Base-by-base conservation (phyloP, 2,888 invertebrate species). In the Sturmia bella region DNA sequence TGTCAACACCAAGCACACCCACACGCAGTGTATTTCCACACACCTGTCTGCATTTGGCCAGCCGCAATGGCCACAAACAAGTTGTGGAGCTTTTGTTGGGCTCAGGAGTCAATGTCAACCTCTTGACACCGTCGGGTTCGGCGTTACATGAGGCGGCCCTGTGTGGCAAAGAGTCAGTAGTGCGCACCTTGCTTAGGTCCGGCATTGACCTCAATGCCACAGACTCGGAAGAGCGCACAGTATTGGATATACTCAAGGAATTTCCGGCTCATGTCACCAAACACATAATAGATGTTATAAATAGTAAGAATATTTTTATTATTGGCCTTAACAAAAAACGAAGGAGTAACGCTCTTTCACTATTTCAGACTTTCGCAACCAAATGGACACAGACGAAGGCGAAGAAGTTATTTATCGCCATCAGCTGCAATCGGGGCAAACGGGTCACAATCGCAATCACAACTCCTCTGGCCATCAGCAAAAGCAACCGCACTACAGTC, bases 21-120 rank as follows among this genome's bases (percentile, higher is more conserved):
- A 86, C 85, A n/a, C 85, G 88, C 3, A 84, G 85, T 45, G 85
- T 88, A 15, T 88, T 88, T 70, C 86, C 89, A 93, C 95, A 79
- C 95, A 96, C 88, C 96, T 98, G 11, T 96, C 98, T 99, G n/a
- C 98, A 98, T 91, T 93, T 97, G 84, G 98, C 98, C 81, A 96
- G 97, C 89, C 94, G 96, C 85, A 97, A 98, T 92, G 99, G 98
- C 6, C 96, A 96, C 91, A 95, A 95, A 91, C 94, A 94, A 69
- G 96, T 98, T 45, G 98, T 98, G 39, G 94, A 95, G 86, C 94
- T 95, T 0, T 92, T 98, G 2, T 92, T 98, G 63, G 93, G 94
- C 12, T 95, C 96, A 17, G 98, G 98, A 0, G 95, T 98, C 86
- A 95, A 96, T 89, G 96, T 98, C 5, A 98, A 98, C 91, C 93